These are phyloP conservation scores for Sinocyclocheilus anshuiensis DNA, from an alignment of 2,113 vertebrate genomes.

Conservation along the genomic window DNA sequence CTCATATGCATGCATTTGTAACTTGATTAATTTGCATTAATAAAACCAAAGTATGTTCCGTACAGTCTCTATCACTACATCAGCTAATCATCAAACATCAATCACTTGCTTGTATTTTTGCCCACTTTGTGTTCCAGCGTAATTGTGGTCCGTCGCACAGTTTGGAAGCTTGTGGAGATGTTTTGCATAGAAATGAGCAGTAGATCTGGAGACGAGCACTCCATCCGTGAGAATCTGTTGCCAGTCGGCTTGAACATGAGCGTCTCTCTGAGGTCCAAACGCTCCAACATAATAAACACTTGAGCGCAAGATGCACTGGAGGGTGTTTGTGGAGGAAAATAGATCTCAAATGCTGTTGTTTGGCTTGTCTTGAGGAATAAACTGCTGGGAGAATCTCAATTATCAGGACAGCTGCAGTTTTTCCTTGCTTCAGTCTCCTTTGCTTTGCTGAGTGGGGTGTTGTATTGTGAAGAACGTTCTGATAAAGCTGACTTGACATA, in stretches of 20 bases:
- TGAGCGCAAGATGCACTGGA: background rate
- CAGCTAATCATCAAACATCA: background rate
- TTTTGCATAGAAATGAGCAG: conserved; percentile 2
- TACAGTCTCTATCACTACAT: background rate
- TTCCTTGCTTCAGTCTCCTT: background rate
- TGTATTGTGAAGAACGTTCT: background rate
- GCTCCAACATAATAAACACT: background rate
- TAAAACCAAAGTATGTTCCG: background rate
- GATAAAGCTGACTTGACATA: background rate
- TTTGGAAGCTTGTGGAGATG: background rate
- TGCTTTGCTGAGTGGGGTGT: background rate
- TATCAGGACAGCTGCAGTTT: background rate
- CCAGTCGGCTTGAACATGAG: background rate
- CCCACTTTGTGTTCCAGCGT: background rate
- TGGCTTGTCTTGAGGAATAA: conserved; percentile 1
- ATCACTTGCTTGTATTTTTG: background rate
- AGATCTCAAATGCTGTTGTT: background rate
- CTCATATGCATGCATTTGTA: background rate
- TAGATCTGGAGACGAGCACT: background rate
- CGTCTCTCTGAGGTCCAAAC: background rate
- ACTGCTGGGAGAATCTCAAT: background rate
- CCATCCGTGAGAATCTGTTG: background rate
- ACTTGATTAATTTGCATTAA: background rate
- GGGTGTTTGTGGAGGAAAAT: background rate
- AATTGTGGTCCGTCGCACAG: background rate